Base-by-base conservation (phyloP, 2,797 vertebrate species). In the Taeniopygia guttata region DNA sequence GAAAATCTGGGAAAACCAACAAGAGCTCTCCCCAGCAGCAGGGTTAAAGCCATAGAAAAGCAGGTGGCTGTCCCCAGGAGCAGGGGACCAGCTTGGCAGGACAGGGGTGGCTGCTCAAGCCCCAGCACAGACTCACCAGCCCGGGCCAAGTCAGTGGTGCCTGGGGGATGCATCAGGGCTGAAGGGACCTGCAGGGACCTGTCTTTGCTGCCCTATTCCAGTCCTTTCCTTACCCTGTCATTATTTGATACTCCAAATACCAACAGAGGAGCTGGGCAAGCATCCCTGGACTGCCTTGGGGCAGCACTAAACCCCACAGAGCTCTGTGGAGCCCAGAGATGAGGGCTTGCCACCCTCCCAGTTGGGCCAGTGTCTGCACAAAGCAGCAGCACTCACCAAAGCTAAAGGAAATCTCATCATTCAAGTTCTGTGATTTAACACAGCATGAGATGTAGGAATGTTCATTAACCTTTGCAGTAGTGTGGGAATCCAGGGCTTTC, bases 61-160 rank as follows among this genome's bases (percentile, higher is more conserved):
- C 46, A 83, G 79, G 30, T 40, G 32, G 40, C 22, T 84, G 42
- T 64, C 25, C 42, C 52, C 46, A 52, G 1, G 1, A 73, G 45
- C 38, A 74, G 84, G 19, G 20, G 8, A 69, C 15, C 13, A 18
- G 27, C 45, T 45, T 4, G 6, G 34, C 22, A 17, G 32, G 45
- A 20, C 9, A 19, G 43, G 30, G 25, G 7, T 0, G 2, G 25
- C 67, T 40, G n/a, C 42, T 79, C 45, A 20, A 1, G 7, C 34
- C 27, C 1, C 45, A 74, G 56, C 3, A 3, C n/a, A 32, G 36
- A 6, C 12, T 17, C 32, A 13, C 4, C 25, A 42, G 0, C 14
- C 27, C 0, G 0, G 22, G 21, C 18, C 29, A 11, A 38, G 4
- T 1, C 34, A 55, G 51, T 76, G 66, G 1, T 6, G 15, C 19